Evolutionary conservation across 2,113 vertebrate genomes (phyloP).

Genomic region (Orthonyx spaldingii): DNA sequence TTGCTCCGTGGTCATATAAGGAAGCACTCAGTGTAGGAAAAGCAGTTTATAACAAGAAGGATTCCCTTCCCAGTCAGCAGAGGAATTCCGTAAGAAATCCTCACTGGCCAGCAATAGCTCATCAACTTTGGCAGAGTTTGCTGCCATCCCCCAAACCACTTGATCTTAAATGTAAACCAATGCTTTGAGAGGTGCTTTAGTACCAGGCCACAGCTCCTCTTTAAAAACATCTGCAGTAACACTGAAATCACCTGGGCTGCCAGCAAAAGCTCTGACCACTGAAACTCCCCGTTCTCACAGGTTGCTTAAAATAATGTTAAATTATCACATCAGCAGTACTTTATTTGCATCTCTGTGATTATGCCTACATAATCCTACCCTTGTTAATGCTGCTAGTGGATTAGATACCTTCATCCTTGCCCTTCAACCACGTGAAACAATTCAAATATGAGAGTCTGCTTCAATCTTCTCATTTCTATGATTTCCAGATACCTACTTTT

Average conservation of each 20-base stretch:
- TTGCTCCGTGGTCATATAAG: accelerated
- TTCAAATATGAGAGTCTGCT: neutral
- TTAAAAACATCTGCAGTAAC: accelerated
- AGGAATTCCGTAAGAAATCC: neutral
- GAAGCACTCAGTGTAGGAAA: neutral
- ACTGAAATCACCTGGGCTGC: neutral
- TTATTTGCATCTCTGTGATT: neutral
- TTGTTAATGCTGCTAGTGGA: neutral
- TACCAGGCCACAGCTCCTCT: neutral
- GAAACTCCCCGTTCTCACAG: neutral
- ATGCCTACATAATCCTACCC: neutral
- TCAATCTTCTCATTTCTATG: neutral
- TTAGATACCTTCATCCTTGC: neutral
- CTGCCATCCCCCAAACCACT: neutral
- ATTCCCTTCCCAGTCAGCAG: neutral
- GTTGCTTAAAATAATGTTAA: neutral
- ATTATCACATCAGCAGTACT: neutral
- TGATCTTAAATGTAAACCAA: neutral
- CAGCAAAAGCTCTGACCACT: neutral
- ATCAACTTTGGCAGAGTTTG: neutral
- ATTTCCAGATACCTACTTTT: neutral
- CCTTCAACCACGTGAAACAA: neutral
- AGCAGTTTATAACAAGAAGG: neutral
- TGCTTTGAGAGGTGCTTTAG: neutral
- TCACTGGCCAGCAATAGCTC: neutral